These are phyloP conservation scores for Lepidurus couesii DNA, from an alignment of 1,140 invertebrate species.

Conservation along the genomic window DNA sequence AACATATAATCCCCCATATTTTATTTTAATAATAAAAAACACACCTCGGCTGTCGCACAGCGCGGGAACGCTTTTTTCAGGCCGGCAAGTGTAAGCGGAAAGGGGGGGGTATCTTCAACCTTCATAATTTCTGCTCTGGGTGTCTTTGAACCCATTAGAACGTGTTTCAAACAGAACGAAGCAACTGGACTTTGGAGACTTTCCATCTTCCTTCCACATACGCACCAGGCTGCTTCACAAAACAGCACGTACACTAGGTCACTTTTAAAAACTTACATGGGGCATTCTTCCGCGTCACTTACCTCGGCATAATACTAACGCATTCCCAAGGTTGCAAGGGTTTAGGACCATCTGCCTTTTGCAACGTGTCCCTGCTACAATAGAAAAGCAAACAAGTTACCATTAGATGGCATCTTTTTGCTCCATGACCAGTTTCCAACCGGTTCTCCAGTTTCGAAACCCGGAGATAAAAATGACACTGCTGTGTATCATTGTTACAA, in stretches of 20 bases:
- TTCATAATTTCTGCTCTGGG: not conserved
- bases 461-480: too few species aligned
- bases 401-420: too few species aligned
- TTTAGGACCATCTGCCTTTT: too few species aligned
- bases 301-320: too few species aligned
- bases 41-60: not conserved
- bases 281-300: not conserved
- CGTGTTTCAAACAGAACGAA: not conserved
- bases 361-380: too few species aligned
- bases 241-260: not conserved
- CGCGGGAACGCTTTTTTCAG: not conserved
- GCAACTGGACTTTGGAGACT: not conserved
- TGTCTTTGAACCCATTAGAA: conserved; percentile 16
- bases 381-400: too few species aligned
- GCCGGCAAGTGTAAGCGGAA: not conserved
- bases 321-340: too few species aligned
- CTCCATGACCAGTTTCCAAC: too few species aligned
- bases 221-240: not conserved
- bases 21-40: not conserved
- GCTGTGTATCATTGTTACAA: too few species aligned
- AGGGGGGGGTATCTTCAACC: not conserved
- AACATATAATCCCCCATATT: not conserved
- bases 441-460: too few species aligned
- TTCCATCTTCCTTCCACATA: not conserved
- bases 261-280: not conserved